These are phyloP conservation scores for Symphodus melops DNA, from an alignment of 2,113 vertebrate genomes.

Conservation along the genomic window DNA sequence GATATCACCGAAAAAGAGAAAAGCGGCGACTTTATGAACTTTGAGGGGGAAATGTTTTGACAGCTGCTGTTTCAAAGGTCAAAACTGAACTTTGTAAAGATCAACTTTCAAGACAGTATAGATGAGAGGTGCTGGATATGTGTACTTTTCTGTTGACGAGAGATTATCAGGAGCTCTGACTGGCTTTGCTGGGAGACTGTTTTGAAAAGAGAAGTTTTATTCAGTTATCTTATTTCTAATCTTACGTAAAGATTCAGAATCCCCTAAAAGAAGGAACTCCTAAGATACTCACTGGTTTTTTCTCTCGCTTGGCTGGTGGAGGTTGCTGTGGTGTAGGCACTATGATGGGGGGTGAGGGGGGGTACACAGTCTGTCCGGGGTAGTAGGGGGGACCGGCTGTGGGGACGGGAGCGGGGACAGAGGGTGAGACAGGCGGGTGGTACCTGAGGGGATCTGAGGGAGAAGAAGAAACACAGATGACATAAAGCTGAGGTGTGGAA, in stretches of 20 bases:
- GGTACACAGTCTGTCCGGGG: slow-evolving; percentile 92
- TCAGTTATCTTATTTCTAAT: too few species aligned
- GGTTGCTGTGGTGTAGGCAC: slow-evolving; percentile 97
- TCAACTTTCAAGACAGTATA: not conserved
- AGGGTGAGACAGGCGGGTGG: slow-evolving; percentile 74
- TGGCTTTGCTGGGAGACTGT: too few species aligned
- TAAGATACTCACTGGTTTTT: slow-evolving; percentile 91
- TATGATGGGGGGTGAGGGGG: slow-evolving; percentile 94
- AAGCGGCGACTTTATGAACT: not conserved
- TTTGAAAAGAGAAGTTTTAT: too few species aligned
- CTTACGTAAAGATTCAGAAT: too few species aligned
- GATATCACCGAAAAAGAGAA: not conserved
- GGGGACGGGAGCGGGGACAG: slow-evolving; percentile 62
- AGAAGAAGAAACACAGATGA: slow-evolving; percentile 19
- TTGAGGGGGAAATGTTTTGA: not conserved
- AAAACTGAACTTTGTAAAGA: not conserved
- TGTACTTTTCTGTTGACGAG: not conserved
- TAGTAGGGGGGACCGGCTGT: slow-evolving; percentile 91
- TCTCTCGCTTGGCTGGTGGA: slow-evolving; percentile 93
- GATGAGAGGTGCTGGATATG: not conserved
- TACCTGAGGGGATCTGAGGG: slow-evolving; percentile 76
- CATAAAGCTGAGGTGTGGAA: not conserved
- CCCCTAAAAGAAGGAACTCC: slow-evolving; percentile 14
- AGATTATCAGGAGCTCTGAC: not conserved
- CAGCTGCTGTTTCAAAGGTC: slow-evolving; percentile 5